Evolutionary conservation across 2,888 invertebrate genomes (phyloP).

Genomic region (Drepanosiphum platanoidis): DNA sequence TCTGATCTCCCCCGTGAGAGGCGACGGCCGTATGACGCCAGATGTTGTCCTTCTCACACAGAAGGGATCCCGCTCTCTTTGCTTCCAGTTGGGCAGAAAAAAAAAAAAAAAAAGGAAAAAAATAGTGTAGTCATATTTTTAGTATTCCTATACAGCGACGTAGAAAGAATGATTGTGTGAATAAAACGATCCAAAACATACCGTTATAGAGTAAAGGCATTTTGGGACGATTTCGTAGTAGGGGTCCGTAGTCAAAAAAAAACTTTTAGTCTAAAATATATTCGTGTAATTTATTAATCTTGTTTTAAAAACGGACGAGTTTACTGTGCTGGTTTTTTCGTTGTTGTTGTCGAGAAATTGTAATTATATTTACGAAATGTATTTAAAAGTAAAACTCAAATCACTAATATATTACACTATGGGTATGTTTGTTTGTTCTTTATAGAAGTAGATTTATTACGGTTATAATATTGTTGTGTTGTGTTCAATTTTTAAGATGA

Average conservation of each 20-base stretch:
- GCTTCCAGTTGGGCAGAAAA: slow-evolving; percentile 48
- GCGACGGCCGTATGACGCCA: slow-evolving; percentile 51
- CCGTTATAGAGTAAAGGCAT: not conserved
- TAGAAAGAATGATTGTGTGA: not conserved
- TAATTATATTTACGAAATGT: not conserved
- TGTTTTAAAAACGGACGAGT: not conserved
- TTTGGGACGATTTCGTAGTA: not conserved
- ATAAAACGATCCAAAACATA: slow-evolving; percentile 31
- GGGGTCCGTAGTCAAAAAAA: slow-evolving; percentile 2
- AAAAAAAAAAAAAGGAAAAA: too few species aligned
- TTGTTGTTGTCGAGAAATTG: not conserved
- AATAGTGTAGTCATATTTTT: slow-evolving; percentile 41
- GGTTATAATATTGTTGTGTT: not conserved
- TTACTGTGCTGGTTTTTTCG: not conserved
- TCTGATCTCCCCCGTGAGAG: slow-evolving; percentile 59
- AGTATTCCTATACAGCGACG: slow-evolving; percentile 41
- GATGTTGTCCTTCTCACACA: slow-evolving; percentile 53
- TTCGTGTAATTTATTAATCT: not conserved
- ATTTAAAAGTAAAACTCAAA: not conserved
- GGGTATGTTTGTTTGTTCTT: not conserved
- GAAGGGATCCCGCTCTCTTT: slow-evolving; percentile 38
- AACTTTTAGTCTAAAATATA: not conserved
- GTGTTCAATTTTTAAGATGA: slow-evolving; percentile 7
- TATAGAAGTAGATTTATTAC: not conserved
- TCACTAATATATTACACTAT: not conserved